These are phyloP conservation scores for Chloromyia formosa DNA, from an alignment of 2,888 invertebrate species.

Conservation along the genomic window DNA sequence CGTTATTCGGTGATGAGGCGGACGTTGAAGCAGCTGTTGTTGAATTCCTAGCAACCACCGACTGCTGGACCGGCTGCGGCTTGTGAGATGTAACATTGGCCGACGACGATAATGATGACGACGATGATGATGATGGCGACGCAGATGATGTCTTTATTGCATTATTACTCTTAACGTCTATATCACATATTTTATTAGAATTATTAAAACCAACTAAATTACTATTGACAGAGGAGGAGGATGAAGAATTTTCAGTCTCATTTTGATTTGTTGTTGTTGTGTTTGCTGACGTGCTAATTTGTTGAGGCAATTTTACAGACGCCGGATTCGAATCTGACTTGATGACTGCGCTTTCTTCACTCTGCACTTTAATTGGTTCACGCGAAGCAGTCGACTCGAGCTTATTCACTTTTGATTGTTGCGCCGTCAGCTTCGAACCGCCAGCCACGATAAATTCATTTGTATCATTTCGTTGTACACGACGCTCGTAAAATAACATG, in stretches of 20 bases:
- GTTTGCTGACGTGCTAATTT: not conserved
- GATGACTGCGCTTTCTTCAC: slow-evolving; percentile 1
- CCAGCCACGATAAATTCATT: slow-evolving; percentile 52
- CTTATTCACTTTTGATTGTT: not conserved
- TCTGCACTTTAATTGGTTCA: slow-evolving; percentile 32
- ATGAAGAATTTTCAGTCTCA: slow-evolving; percentile 50
- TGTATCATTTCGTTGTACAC: slow-evolving; percentile 58
- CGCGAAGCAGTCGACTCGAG: not conserved
- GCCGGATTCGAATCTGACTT: not conserved
- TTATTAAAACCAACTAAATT: slow-evolving; percentile 47
- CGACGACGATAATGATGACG: slow-evolving; percentile 18
- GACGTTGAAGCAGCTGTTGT: not conserved
- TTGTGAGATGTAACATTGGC: not conserved
- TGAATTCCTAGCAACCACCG: not conserved
- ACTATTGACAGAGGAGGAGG: slow-evolving; percentile 37
- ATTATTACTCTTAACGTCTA: slow-evolving; percentile 55
- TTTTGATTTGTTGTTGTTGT: slow-evolving; percentile 41
- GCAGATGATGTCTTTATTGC: slow-evolving; percentile 27
- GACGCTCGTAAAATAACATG: slow-evolving; percentile 95
- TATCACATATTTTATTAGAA: slow-evolving; percentile 60
- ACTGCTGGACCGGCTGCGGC: not conserved
- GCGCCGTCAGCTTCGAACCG: slow-evolving; percentile 36
- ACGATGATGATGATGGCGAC: slow-evolving; percentile 34
- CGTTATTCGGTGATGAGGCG: not conserved
- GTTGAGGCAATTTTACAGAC: slow-evolving; percentile 33